Evolutionary conservation across 2,797 vertebrate species (phyloP).

Genomic region (Neomorphus geoffroyi): DNA sequence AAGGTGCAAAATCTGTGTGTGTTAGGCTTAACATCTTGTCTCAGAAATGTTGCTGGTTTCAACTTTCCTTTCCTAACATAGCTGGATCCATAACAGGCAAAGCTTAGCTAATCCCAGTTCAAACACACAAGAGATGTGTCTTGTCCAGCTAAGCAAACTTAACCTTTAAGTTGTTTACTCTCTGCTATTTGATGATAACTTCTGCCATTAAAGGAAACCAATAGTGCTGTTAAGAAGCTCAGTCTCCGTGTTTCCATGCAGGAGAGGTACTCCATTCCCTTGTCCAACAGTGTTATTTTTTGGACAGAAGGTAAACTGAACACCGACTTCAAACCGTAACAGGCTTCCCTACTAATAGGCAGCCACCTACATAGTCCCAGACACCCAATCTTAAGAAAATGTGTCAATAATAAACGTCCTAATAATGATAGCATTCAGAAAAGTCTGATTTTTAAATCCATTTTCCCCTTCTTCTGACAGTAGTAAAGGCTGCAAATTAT

Average conservation of each 20-base stretch:
- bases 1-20: background rate
- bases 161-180: constrained; percentile 18
- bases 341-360: background rate
- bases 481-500: background rate
- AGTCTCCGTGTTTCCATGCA: background rate
- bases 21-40: background rate
- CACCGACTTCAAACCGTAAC: background rate
- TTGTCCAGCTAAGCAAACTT: background rate
- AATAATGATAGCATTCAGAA: background rate
- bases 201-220: background rate
- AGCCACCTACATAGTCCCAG: background rate
- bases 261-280: background rate
- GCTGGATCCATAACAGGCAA: background rate
- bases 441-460: background rate
- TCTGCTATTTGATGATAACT: background rate
- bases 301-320: background rate
- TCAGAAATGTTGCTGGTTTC: background rate
- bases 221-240: background rate
- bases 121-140: background rate
- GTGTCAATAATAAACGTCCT: background rate
- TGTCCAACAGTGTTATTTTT: background rate
- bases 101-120: background rate
- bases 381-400: background rate
- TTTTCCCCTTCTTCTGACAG: background rate
- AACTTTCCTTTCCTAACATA: background rate